These are phyloP conservation scores for Cyrtonyx montezumae DNA, from an alignment of 2,113 vertebrate genomes.

Conservation along the genomic window DNA sequence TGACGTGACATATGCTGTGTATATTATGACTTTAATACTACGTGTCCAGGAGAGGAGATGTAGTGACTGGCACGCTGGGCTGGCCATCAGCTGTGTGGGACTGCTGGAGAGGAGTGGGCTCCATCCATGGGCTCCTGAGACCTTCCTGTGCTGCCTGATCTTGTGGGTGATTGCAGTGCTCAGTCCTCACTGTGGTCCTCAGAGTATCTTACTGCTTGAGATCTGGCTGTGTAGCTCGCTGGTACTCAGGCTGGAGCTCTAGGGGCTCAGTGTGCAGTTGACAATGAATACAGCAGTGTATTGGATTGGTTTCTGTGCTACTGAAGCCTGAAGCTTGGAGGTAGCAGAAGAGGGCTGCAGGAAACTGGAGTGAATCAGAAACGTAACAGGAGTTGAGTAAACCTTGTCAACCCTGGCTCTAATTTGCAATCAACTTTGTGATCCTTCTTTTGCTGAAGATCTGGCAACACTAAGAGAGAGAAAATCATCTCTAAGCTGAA, in stretches of 20 bases:
- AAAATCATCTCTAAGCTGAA: neutral
- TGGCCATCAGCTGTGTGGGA: neutral
- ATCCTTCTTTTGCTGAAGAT: neutral
- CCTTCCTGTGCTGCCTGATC: neutral
- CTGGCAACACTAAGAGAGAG: neutral
- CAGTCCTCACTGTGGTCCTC: neutral
- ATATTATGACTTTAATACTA: neutral
- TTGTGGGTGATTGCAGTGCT: neutral
- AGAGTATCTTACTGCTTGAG: neutral
- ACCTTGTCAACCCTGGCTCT: neutral
- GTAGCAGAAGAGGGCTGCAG: neutral
- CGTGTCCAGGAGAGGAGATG: neutral
- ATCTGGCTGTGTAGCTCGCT: rapidly evolving
- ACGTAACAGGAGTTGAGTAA: neutral
- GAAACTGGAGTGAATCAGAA: neutral
- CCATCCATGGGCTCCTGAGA: neutral
- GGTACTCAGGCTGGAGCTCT: neutral
- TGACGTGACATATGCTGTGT: neutral
- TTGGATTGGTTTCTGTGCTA: neutral
- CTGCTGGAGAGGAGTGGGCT: neutral
- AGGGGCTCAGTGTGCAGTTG: neutral
- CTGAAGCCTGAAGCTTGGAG: neutral
- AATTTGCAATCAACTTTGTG: neutral
- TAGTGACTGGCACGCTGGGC: neutral
- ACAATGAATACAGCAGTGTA: neutral